A percentile compares a stretch with the other conserved stretches of the same genome.
Evolutionary conservation across 2,888 invertebrate species (phyloP).

Genomic region (Tipula vernalis): DNA sequence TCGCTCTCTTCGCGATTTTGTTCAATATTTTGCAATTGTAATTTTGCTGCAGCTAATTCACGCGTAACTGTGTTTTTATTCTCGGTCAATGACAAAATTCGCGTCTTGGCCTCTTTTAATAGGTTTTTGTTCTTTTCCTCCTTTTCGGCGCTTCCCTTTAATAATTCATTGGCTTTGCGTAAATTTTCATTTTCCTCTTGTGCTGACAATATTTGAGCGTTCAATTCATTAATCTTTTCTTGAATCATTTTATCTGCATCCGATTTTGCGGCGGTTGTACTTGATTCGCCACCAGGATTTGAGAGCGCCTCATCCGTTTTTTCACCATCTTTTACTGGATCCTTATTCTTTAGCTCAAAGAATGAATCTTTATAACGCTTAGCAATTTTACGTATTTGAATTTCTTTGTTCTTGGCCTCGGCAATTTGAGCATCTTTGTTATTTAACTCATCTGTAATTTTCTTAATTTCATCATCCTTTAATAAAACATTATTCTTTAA

Average conservation of each 20-base stretch:
- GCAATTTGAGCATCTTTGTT: conserved; percentile 53
- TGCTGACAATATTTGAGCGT: conserved; percentile 32
- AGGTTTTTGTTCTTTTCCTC: conserved; percentile 54
- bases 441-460: conserved; percentile 50
- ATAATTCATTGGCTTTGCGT: conserved; percentile 48
- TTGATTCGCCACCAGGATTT: not conserved
- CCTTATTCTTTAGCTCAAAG: conserved; percentile 59
- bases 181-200: conserved; percentile 43
- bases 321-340: conserved; percentile 48
- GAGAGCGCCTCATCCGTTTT: conserved; percentile 38
- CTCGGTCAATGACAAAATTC: conserved; percentile 60
- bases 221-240: conserved; percentile 37
- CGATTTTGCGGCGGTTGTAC: conserved; percentile 19
- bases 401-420: conserved; percentile 56
- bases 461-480: conserved; percentile 46
- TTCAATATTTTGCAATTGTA: conserved; percentile 39
- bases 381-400: conserved; percentile 75
- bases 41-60: conserved; percentile 43
- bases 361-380: conserved; percentile 83
- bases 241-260: conserved; percentile 35
- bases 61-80: conserved; percentile 47
- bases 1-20: conserved; percentile 46
- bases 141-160: conserved; percentile 54
- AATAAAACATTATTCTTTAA: conserved; percentile 45
- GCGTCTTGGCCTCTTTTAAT: conserved; percentile 59